phyloP scores from a whole-genome alignment of 2,797 vertebrate species.

The Xenopus petersii region DNA sequence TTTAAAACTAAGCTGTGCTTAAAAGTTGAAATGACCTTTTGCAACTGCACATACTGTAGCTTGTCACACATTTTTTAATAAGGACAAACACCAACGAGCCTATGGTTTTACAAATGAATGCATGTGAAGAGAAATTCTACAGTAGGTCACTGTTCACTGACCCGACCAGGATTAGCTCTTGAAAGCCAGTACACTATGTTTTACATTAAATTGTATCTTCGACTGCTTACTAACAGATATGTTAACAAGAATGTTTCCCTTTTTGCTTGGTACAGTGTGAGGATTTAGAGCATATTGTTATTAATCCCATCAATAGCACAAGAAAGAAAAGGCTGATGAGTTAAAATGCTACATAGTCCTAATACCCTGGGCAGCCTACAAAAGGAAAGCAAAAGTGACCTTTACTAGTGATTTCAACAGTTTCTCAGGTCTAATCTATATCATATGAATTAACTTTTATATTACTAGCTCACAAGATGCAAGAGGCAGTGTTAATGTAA shows the following conservation, averaged over 20 bases:
- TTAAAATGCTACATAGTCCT: neutral
- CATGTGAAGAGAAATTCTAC: constrained; percentile 40
- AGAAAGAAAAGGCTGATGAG: constrained; percentile 1
- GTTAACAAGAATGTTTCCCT: constrained; percentile 18
- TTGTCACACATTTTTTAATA: constrained; percentile 46
- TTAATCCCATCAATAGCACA: constrained; percentile 10
- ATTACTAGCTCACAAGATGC: no score
- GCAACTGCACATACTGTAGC: constrained; percentile 11
- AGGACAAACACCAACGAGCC: constrained; percentile 36
- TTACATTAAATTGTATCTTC: constrained; percentile 24
- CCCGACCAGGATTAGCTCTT: constrained; percentile 36
- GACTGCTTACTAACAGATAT: constrained; percentile 1
- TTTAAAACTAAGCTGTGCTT: constrained; percentile 4
- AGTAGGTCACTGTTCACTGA: constrained; percentile 45
- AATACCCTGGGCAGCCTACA: neutral
- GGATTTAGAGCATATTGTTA: constrained; percentile 4
- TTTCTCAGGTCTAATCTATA: no score
- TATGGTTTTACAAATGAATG: constrained; percentile 42
- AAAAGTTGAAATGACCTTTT: constrained; percentile 34
- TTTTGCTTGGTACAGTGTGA: neutral
- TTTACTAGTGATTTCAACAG: neutral
- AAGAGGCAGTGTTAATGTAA: no score
- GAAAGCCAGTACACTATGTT: constrained; percentile 26
- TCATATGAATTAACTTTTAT: no score
- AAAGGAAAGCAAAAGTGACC: no score